Conservation (phyloP, 1,140 invertebrate species). For the Pinna nobilis region DNA sequence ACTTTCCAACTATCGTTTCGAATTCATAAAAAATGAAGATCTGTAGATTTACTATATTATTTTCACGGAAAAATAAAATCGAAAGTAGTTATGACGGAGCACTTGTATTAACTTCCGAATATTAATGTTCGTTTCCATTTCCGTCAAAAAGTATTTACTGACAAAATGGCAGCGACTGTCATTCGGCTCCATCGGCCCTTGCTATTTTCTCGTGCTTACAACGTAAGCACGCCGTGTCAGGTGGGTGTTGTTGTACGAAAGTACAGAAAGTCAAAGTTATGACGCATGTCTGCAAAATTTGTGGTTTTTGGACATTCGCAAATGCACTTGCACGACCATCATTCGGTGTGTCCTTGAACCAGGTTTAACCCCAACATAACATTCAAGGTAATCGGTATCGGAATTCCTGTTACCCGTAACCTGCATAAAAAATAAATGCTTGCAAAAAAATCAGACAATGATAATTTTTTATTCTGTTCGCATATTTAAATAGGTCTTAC, state of each 20-base stretch:
- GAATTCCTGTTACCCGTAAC: too few relatives aligned
- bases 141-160: background rate
- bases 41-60: too few relatives aligned
- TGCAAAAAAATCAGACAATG: too few relatives aligned
- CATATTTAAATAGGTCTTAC: too few relatives aligned
- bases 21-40: too few relatives aligned
- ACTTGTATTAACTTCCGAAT: background rate
- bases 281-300: background rate
- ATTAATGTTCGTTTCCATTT: background rate
- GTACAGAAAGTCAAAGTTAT: background rate
- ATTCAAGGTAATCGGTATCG: too few relatives aligned
- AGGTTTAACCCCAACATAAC: too few relatives aligned
- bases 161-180: slow-evolving; percentile 13
- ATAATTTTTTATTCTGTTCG: too few relatives aligned
- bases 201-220: background rate
- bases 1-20: too few relatives aligned
- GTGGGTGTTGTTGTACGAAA: background rate
- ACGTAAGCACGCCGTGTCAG: slow-evolving; percentile 6
- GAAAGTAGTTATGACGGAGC: too few relatives aligned
- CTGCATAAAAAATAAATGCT: too few relatives aligned
- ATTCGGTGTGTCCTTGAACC: slow-evolving; percentile 1
- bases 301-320: background rate
- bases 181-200: background rate
- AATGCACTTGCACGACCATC: background rate
- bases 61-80: too few relatives aligned